Base-by-base conservation (phyloP, 2,797 vertebrate genomes). In the Mastacembelus armatus region DNA sequence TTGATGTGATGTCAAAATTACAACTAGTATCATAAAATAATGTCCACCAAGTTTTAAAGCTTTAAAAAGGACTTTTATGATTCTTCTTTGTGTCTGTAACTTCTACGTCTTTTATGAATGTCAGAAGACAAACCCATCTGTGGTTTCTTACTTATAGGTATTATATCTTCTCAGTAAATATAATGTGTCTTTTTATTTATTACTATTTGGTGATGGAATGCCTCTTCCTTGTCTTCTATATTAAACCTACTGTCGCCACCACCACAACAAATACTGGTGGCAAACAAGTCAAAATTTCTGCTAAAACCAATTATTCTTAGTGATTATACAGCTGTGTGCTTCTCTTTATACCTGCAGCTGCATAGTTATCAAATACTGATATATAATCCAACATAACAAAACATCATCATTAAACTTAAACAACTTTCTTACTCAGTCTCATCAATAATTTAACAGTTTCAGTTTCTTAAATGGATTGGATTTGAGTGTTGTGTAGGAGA, bases 101-200 rank as follows among this genome's bases (percentile, higher is more conserved):
- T 16, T 38, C 15, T n/a, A 5, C 4, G 36, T 38, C 15, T 5
- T 38, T 16, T n/a, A 33, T 36, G 33, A 36, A 38, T n/a, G 4
- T 16, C 68, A 50, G 7, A 48, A n/a, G 21, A 10, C 26, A 29
- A 19, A 52, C 5, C 32, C 30, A 24, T 51, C 32, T 26, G 7
- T 35, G 55, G 15, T 18, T 24, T 27, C 54, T 40, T 22, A 7
- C 39, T 39, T n/a, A n/a, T n/a, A 12, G 35, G 35, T 4, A 6
- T 26, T 26, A 5, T 24, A 36, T 29, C 43, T 24, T 24, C 18
- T 55, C 21, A 47, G 7, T 30, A 15, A 65, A 47, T 32, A 10
- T 36, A 14, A 35, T 15, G 30, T 64, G 39, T 42, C n/a, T 4
- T 27, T 48, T 10, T 54, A 21, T 51, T 71, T 30, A 30, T 58